These are phyloP conservation scores for Sarotherodon lohbergeri DNA, from an alignment of 2,113 vertebrate genomes.

Conservation along the genomic window DNA sequence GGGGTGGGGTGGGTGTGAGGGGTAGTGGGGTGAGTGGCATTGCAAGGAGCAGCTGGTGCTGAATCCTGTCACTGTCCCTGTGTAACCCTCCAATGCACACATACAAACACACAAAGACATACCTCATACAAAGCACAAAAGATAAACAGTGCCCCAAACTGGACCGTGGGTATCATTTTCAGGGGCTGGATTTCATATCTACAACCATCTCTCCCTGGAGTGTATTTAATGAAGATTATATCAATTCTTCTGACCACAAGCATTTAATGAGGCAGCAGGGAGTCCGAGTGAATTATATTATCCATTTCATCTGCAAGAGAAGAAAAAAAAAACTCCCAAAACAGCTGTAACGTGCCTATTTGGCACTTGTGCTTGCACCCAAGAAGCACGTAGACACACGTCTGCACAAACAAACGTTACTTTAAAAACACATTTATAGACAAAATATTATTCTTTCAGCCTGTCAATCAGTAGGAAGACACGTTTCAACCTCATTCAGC, in stretches of 20 bases:
- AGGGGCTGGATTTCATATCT: slow-evolving; percentile 29
- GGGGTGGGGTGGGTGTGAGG: not conserved
- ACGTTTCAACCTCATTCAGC: not conserved
- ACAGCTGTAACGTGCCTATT: slow-evolving; percentile 52
- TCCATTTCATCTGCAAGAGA: slow-evolving; percentile 50
- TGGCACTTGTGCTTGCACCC: not conserved
- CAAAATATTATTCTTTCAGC: not conserved
- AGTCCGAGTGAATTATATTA: slow-evolving; percentile 57
- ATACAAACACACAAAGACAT: slow-evolving; percentile 22
- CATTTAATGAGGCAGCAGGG: slow-evolving; percentile 66
- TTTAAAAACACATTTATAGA: not conserved
- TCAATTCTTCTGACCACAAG: slow-evolving; percentile 64
- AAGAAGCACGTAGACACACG: not conserved
- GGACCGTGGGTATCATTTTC: slow-evolving; percentile 47
- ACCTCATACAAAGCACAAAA: slow-evolving; percentile 30
- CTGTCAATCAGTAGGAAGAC: not conserved
- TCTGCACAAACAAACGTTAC: not conserved
- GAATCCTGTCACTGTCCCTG: slow-evolving; percentile 63
- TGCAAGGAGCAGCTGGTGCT: slow-evolving; percentile 70
- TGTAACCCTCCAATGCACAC: slow-evolving; percentile 48
- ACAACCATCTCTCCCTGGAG: slow-evolving; percentile 44
- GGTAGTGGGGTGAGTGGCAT: not conserved
- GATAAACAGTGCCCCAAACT: slow-evolving; percentile 13
- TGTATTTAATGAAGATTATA: slow-evolving; percentile 70
- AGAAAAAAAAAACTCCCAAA: slow-evolving; percentile 10